phyloP scores from a whole-genome alignment of 1,140 invertebrate genomes.

The Drosophila bocki region DNA sequence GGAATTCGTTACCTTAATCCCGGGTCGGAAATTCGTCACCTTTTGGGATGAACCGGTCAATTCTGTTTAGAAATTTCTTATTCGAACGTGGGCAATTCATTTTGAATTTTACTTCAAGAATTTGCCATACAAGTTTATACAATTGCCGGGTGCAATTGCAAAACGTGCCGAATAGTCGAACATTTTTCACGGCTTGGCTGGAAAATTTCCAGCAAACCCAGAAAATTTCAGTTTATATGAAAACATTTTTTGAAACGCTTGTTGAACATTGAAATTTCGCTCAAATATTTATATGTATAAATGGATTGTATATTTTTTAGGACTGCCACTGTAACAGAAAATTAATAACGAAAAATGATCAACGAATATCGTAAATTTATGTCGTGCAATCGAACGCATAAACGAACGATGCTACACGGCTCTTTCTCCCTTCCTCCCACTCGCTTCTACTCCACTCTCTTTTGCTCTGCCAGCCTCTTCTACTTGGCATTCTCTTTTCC shows the following conservation, averaged over 20 bases:
- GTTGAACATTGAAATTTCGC: neutral
- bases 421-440: neutral
- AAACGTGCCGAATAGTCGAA: conserved; percentile 6
- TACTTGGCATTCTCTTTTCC: conserved; percentile 11
- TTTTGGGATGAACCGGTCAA: neutral
- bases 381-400: neutral
- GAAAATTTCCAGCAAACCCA: neutral
- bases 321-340: neutral
- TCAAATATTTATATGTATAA: neutral
- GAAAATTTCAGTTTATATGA: neutral
- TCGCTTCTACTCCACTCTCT: neutral
- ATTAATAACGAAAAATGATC: neutral
- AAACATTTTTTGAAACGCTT: neutral
- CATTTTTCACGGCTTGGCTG: neutral
- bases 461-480: neutral
- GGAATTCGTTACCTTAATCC: neutral
- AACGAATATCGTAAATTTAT: neutral
- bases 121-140: neutral
- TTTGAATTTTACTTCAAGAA: neutral
- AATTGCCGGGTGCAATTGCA: neutral
- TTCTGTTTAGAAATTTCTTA: neutral
- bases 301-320: neutral
- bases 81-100: neutral
- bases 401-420: conserved; percentile 2
- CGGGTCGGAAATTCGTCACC: neutral